Evolutionary conservation across 2,888 invertebrate genomes (phyloP).

Genomic region (Zhengitettix transpicula): DNA sequence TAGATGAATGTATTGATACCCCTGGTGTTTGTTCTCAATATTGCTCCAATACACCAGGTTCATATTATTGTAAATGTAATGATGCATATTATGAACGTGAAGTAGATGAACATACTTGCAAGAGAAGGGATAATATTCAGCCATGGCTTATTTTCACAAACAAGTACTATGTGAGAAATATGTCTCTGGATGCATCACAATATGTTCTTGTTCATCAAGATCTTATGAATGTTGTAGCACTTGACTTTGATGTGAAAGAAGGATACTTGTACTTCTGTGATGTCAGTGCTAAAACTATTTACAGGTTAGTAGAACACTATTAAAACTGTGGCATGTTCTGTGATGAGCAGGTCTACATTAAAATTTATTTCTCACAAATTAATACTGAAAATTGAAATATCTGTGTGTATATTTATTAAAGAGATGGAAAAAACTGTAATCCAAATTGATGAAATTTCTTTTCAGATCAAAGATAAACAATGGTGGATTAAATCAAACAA

Average conservation of each 20-base stretch:
- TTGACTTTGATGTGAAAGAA: conserved; percentile 79
- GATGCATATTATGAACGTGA: conserved; percentile 77
- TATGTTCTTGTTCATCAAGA: conserved; percentile 87
- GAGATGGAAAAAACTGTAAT: no score
- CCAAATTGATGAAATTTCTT: neutral
- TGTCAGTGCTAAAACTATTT: conserved; percentile 88
- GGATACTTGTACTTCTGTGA: conserved; percentile 90
- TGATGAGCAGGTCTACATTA: no score
- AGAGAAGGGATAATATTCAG: conserved; percentile 59
- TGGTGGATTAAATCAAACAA: conserved; percentile 17
- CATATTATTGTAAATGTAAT: conserved; percentile 91
- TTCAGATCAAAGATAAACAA: neutral
- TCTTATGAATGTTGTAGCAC: conserved; percentile 87
- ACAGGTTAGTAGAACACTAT: conserved; percentile 36
- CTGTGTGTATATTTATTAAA: no score
- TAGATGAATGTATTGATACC: conserved; percentile 76
- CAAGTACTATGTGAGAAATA: conserved; percentile 92
- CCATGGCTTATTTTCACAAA: conserved; percentile 93
- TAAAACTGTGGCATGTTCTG: no score
- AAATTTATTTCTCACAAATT: no score
- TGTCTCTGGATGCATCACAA: conserved; percentile 72
- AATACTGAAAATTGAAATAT: no score
- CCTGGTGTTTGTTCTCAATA: conserved; percentile 86
- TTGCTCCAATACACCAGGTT: conserved; percentile 90
- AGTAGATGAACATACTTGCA: conserved; percentile 76